Evolutionary conservation across 2,888 invertebrate genomes (phyloP).

Genomic region (Chymomyza caudatula): DNA sequence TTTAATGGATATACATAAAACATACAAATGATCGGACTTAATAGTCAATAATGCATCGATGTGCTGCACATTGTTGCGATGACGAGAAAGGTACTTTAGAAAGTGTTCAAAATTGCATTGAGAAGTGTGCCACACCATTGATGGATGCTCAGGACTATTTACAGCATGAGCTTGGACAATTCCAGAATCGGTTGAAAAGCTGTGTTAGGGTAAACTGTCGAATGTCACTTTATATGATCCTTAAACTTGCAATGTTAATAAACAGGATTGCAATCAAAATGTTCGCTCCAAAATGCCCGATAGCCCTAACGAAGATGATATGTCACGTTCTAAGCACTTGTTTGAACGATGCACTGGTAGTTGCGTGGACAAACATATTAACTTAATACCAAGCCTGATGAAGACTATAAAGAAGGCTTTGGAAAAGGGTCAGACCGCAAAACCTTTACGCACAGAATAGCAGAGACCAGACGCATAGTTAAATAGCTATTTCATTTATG

Average conservation of each 20-base stretch:
- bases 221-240: neutral
- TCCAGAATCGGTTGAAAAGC: slow-evolving; percentile 63
- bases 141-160: slow-evolving; percentile 71
- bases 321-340: slow-evolving; percentile 58
- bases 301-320: slow-evolving; percentile 54
- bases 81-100: slow-evolving; percentile 64
- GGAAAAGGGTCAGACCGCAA: slow-evolving; percentile 56
- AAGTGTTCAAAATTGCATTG: slow-evolving; percentile 70
- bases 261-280: slow-evolving; percentile 64
- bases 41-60: slow-evolving; percentile 67
- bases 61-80: slow-evolving; percentile 68
- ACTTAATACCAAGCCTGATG: slow-evolving; percentile 65
- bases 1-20: neutral
- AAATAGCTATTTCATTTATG: too few species aligned
- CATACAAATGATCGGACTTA: neutral
- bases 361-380: slow-evolving; percentile 71
- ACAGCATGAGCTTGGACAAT: slow-evolving; percentile 68
- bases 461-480: neutral
- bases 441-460: slow-evolving; percentile 8
- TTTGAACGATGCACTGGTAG: slow-evolving; percentile 66
- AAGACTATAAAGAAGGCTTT: slow-evolving; percentile 66
- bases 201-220: slow-evolving; percentile 63
- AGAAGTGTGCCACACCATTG: slow-evolving; percentile 67
- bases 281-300: slow-evolving; percentile 48
- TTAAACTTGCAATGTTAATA: neutral